These are phyloP conservation scores for Cossypha dichroa DNA, from an alignment of 2,797 vertebrate species.

Conservation along the genomic window DNA sequence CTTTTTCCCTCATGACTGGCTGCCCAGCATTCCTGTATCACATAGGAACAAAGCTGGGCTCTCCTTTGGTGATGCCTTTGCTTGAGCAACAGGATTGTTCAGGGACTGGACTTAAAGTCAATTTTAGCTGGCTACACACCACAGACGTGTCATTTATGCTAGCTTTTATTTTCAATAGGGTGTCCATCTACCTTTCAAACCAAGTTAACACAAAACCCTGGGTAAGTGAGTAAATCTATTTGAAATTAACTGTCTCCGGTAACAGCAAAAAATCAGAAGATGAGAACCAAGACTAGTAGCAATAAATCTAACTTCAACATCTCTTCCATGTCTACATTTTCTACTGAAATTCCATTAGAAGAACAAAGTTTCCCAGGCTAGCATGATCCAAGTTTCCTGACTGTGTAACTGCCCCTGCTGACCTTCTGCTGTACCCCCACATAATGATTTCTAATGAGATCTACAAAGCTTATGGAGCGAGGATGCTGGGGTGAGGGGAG, in stretches of 20 bases:
- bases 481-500: neutral
- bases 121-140: neutral
- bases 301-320: neutral
- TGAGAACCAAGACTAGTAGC: neutral
- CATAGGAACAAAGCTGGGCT: neutral
- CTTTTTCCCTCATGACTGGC: neutral
- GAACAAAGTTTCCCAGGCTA: neutral
- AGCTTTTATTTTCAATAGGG: neutral
- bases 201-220: neutral
- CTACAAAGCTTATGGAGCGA: neutral
- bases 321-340: neutral
- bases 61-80: neutral
- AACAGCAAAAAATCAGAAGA: neutral
- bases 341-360: neutral
- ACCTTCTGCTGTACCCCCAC: neutral
- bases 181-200: neutral
- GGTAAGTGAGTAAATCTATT: neutral
- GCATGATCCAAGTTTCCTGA: neutral
- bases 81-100: neutral
- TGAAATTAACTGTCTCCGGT: neutral
- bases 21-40: neutral
- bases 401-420: neutral
- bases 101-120: neutral
- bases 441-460: neutral
- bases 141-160: neutral